Conservation (phyloP, 2,888 invertebrate species). For the Parapristionchus giblindavisi region DNA sequence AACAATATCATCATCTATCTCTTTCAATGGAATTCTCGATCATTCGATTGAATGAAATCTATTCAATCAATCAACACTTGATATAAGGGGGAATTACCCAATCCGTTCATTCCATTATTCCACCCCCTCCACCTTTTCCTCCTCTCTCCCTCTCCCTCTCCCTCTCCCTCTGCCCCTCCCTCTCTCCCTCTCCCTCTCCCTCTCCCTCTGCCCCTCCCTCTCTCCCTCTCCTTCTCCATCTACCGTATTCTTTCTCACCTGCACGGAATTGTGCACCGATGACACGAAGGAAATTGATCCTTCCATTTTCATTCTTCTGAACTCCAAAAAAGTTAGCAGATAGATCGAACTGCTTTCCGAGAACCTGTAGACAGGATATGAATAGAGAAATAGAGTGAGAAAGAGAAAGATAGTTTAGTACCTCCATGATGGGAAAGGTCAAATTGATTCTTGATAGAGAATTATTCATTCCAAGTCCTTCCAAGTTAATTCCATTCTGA, state of each 20-base stretch:
- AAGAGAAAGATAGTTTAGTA: conserved; percentile 5
- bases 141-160: neutral
- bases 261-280: conserved; percentile 35
- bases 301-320: conserved; percentile 41
- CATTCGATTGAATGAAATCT: neutral
- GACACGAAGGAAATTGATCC: conserved; percentile 20
- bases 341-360: conserved; percentile 62
- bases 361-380: conserved; percentile 12
- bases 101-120: conserved; percentile 1
- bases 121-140: too few species aligned
- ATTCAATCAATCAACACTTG: neutral
- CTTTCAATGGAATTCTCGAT: neutral
- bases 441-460: conserved; percentile 49
- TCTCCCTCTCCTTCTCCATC: neutral
- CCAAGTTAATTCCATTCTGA: conserved; percentile 58
- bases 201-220: too few species aligned
- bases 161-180: conserved; percentile 4
- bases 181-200: too few species aligned
- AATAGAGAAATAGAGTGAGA: neutral
- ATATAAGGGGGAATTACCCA: neutral
- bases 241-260: conserved; percentile 30
- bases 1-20: too few species aligned
- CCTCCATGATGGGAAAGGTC: conserved; percentile 61
- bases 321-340: conserved; percentile 66
- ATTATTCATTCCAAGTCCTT: conserved; percentile 28